Base-by-base conservation (phyloP, 2,888 invertebrate species). In the Eupsilia transversa region DNA sequence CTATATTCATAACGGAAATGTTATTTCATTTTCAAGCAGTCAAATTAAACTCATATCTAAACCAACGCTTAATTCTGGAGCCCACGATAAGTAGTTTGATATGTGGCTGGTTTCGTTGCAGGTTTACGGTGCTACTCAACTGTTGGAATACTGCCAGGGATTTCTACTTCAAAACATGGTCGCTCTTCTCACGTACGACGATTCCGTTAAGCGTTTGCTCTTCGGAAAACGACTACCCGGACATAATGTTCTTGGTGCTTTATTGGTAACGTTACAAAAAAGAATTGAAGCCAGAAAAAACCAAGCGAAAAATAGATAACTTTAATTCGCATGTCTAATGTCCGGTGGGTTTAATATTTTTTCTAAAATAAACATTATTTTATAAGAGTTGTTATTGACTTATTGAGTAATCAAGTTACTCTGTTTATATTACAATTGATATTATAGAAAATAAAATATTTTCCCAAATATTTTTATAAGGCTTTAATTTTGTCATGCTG, bases 111-210 rank as follows among this genome's bases (percentile, higher is more conserved):
- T 77, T 77, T 71, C 76, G 83, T 91, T 92, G 27, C 89, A 98
- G 98, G 98, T 99, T 30, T 99, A 99, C 91, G 98, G 98, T 89
- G 99, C 99, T 43, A 97, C 97, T 52, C 98, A 98, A 92, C 96
- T 99, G 56, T 94, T 99, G 89, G 98, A 99, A 94, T 99, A 98
- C 93, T 99, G 99, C 91, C 99, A 99, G 95, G 98, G 98, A 69
- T 99, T 98, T 92, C 96, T 99, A 41, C 97, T 99, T 63, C 99
- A 99, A 94, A 99, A 99, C 91, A 98, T 99, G 98, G 98, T 99
- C n/a, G 98, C 98, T n/a, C 96, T 99, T 41, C 96, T 99, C 65
- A 99, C 98, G 0, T 99, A 98, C 90, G 99, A 99, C 89, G 99
- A 99, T 92, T 98, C 98, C 0, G 98, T 99, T 0, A 98, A 99